Evolutionary conservation across 2,888 invertebrate species (phyloP), one percentile per base, ranked within the genome.

Genomic region (Tetragonula carbonaria): DNA sequence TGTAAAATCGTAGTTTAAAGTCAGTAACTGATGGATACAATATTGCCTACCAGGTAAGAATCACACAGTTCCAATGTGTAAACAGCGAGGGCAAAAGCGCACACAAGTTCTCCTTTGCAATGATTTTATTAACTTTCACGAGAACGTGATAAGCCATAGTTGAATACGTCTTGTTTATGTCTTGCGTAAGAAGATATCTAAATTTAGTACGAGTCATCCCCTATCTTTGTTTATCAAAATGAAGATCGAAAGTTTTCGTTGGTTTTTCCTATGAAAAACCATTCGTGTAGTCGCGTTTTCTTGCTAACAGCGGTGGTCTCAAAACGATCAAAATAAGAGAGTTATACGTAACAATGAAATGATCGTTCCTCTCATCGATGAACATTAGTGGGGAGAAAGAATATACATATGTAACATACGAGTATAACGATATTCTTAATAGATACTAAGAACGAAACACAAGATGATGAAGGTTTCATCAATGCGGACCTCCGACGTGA

Each of bases 331-430:
- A 55, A 63, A 73, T 79, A 80, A 80, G 65, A 84, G 65, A 81
- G 79, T 77, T 84, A 57, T 45, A 45, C 0, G 70, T 77, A 74
- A 62, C 33, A 63, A n/a, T 75, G 77, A 75, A 45, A 75, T 74
- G 78, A 86, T 90, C 80, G 87, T 74, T 83, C 84, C 84, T 89
- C 80, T 90, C 89, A 67, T 80, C 80, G 73, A 84, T 81, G 78
- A 72, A 85, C 81, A 74, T 79, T 67, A 74, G 57, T 23, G 55
- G 51, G 70, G 75, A 65, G 50, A 82, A 59, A 82, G 73, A 45
- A 8, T 45, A 45, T 45, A 38, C 70, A 77, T 74, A 68, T 86
- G 62, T 84, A 67, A 78, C 80, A 80, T 82, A 90, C 70, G 80
- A 70, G 33, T 81, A 75, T 77, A 71, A 79, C 75, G 82, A 63